Evolutionary conservation across 1,140 invertebrate species (phyloP).

Genomic region (Drosophila sp.): DNA sequence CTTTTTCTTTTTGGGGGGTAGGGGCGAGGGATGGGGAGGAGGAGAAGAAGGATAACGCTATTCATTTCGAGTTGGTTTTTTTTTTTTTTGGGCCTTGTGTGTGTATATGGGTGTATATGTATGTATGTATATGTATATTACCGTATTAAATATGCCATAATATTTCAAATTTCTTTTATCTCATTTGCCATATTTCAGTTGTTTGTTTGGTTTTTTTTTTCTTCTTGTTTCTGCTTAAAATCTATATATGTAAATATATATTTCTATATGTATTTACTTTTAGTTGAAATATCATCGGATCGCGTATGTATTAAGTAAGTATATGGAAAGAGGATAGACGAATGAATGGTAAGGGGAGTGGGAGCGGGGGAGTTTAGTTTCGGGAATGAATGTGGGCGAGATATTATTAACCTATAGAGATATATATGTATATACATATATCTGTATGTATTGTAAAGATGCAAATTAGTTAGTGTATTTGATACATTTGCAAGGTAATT

Average conservation of each 20-base stretch:
- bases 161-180: conserved; percentile 23
- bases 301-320: not conserved
- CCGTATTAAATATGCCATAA: conserved; percentile 38
- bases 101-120: conserved; percentile 24
- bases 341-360: not conserved
- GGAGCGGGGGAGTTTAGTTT: not conserved
- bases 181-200: not conserved
- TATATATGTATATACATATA: conserved; percentile 22
- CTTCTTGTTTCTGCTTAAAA: conserved; percentile 43
- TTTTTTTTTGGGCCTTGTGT: not conserved
- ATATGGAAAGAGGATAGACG: not conserved
- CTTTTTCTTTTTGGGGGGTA: too few relatives aligned
- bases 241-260: conserved; percentile 50
- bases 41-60: not conserved
- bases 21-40: not conserved
- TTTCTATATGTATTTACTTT: conserved; percentile 29
- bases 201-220: not conserved
- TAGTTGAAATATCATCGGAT: conserved; percentile 17
- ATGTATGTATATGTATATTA: conserved; percentile 14
- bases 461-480: conserved; percentile 63
- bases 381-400: not conserved
- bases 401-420: not conserved
- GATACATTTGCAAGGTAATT: conserved; percentile 73
- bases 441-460: conserved; percentile 27
- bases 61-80: not conserved